Conservation (phyloP, 2,888 invertebrate species). For the Allacma fusca region DNA sequence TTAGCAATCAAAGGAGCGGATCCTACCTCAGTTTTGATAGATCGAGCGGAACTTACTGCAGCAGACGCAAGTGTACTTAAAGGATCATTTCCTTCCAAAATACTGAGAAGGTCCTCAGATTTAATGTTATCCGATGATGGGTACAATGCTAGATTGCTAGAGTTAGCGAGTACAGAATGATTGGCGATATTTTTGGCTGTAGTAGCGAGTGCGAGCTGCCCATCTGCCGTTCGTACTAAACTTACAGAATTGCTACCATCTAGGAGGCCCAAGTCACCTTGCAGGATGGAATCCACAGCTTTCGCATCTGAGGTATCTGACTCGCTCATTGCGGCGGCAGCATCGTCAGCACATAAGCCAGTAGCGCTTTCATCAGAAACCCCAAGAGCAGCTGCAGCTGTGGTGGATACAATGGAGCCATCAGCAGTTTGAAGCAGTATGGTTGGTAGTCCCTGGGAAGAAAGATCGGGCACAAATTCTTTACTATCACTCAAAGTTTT, state of each 20-base stretch:
- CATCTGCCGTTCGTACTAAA: constrained; percentile 26
- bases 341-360: not conserved
- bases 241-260: not conserved
- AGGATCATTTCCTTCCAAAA: constrained; percentile 69
- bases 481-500: not conserved
- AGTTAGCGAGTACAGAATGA: not conserved
- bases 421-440: not conserved
- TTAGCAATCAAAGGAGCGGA: not conserved
- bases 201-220: constrained; percentile 12
- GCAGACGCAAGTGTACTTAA: constrained; percentile 78
- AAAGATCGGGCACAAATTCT: not conserved
- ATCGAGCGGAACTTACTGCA: constrained; percentile 68
- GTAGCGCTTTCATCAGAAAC: not conserved
- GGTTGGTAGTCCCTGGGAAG: not conserved
- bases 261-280: constrained; percentile 23
- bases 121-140: constrained; percentile 65
- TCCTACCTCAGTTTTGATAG: not conserved
- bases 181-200: not conserved
- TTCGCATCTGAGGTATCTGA: not conserved
- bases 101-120: constrained; percentile 48
- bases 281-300: constrained; percentile 22
- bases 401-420: not conserved
- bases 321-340: not conserved
- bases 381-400: not conserved
- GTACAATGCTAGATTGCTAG: not conserved